Evolutionary conservation across 2,113 vertebrate genomes (phyloP).

Genomic region (Perca schrenkii): DNA sequence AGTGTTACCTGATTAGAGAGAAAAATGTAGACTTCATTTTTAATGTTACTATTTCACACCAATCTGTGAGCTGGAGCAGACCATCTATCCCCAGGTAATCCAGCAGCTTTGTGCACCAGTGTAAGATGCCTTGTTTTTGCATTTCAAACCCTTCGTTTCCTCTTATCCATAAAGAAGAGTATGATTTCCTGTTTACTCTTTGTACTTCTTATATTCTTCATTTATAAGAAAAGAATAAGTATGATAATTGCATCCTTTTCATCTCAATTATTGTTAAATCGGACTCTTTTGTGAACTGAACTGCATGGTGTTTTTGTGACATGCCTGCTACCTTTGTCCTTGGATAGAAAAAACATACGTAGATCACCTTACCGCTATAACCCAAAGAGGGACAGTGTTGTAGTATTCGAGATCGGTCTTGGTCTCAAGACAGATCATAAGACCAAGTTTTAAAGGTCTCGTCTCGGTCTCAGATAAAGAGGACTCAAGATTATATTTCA

Average conservation of each 20-base stretch:
- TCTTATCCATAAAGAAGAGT: not conserved
- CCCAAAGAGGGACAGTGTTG: no score
- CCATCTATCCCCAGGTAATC: not conserved
- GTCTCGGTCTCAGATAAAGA: no score
- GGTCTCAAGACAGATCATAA: no score
- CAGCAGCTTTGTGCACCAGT: not conserved
- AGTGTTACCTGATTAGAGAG: not conserved
- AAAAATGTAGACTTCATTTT: conserved; percentile 12
- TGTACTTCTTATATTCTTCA: no score
- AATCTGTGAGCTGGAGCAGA: not conserved
- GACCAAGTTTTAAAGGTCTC: no score
- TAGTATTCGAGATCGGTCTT: no score
- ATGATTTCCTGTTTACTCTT: not conserved
- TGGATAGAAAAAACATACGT: no score
- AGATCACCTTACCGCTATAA: no score
- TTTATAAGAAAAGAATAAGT: not conserved
- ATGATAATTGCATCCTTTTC: conserved; percentile 19
- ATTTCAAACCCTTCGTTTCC: not conserved
- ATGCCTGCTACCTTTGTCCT: no score
- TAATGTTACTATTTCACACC: conserved; percentile 28
- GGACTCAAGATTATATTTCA: no score
- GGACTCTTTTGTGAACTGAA: conserved; percentile 11
- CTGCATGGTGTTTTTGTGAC: not conserved
- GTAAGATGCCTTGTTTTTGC: not conserved
- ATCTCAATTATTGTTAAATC: conserved; percentile 13